A percentile compares a stretch with the other conserved stretches of the same genome.
Conservation (phyloP, 37 sponge, comb jelly and placozoan genomes). For the Aplysina aerophoba region DNA sequence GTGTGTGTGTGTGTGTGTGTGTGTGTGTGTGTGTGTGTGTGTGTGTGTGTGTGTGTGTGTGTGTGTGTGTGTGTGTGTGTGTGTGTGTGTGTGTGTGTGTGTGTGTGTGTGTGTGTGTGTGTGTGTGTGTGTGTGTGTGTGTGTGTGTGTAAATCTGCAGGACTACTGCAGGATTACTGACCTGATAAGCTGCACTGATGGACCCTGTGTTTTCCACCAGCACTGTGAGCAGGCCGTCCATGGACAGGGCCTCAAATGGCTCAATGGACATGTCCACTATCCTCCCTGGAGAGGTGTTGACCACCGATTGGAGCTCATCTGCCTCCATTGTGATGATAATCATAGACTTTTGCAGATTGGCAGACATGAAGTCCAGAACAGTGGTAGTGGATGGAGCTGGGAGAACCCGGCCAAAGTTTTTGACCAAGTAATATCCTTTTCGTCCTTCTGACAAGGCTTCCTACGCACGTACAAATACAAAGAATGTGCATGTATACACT, state of each 20-base stretch:
- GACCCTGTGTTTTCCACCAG: conserved; percentile 74
- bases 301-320: conserved; percentile 60
- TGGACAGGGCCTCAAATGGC: conserved; percentile 76
- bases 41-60: too few relatives aligned
- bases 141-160: not conserved
- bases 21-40: too few relatives aligned
- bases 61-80: too few relatives aligned
- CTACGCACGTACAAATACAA: not conserved
- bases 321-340: conserved; percentile 69
- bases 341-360: conserved; percentile 39
- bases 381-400: conserved; percentile 31
- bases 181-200: conserved; percentile 69
- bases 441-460: conserved; percentile 24
- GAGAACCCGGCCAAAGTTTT: conserved; percentile 62
- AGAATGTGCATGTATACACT: not conserved
- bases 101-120: too few relatives aligned
- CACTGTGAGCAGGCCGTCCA: conserved; percentile 52
- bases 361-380: conserved; percentile 62
- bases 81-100: too few relatives aligned
- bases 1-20: too few relatives aligned
- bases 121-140: too few relatives aligned
- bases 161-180: not conserved
- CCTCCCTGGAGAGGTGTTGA: conserved; percentile 66
- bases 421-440: conserved; percentile 56
- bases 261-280: conserved; percentile 76